phyloP scores from a whole-genome alignment of 1,140 invertebrate species.

The Trichonephila clavata region DNA sequence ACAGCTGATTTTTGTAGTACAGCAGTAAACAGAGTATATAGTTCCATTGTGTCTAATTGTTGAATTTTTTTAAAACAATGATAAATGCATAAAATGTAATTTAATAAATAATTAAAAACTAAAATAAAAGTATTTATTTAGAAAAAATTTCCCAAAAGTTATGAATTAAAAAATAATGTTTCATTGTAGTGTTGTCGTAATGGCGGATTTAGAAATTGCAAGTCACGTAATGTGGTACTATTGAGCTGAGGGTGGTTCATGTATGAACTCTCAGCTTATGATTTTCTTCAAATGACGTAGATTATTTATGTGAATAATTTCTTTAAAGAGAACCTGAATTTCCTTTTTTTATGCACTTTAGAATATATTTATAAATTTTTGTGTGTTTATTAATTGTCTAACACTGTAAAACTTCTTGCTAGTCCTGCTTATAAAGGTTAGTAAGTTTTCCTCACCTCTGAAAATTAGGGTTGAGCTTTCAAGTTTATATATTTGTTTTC shows the following conservation, averaged over 20 bases:
- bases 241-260: conserved; percentile 76
- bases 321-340: conserved; percentile 52
- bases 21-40: conserved; percentile 69
- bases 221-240: conserved; percentile 69
- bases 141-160: not conserved
- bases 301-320: conserved; percentile 71
- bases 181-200: conserved; percentile 66
- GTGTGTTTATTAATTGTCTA: conserved; percentile 36
- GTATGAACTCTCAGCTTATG: conserved; percentile 72
- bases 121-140: not conserved
- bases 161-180: not conserved
- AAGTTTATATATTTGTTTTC: conserved; percentile 24
- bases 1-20: conserved; percentile 73
- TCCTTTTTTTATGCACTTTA: conserved; percentile 50
- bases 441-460: conserved; percentile 59
- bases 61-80: not conserved
- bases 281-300: conserved; percentile 75
- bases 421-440: conserved; percentile 70
- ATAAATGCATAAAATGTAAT: not conserved
- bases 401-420: conserved; percentile 51
- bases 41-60: not conserved
- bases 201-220: conserved; percentile 69
- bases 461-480: conserved; percentile 51
- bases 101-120: conserved; percentile 9
- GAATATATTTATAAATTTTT: conserved; percentile 47